Evolutionary conservation across 2,113 vertebrate species (phyloP).

Genomic region (Formicarius rufipectus): DNA sequence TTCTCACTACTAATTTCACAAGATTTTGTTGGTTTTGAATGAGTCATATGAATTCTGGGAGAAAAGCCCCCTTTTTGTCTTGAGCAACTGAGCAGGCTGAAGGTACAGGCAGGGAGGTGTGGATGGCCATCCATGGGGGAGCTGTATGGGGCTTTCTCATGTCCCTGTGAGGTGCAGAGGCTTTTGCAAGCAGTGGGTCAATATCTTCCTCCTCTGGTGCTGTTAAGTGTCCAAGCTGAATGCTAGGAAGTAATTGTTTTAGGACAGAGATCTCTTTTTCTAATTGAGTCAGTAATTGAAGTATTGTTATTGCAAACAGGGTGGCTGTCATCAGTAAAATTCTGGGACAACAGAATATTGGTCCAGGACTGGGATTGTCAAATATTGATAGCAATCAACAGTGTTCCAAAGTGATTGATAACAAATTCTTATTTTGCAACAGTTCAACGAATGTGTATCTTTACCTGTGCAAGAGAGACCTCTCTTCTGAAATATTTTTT

Average conservation of each 20-base stretch:
- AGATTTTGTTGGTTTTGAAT: rapidly evolving
- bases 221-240: not conserved
- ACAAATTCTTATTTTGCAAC: not conserved
- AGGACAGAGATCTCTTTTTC: not conserved
- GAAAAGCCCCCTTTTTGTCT: rapidly evolving
- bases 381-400: not conserved
- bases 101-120: not conserved
- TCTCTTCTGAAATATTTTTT: not conserved
- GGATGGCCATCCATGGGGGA: rapidly evolving
- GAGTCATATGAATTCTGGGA: rapidly evolving
- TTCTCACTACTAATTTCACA: not conserved
- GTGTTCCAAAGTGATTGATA: not conserved
- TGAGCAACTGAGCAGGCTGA: not conserved
- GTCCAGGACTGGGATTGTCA: not conserved
- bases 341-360: not conserved
- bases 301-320: not conserved
- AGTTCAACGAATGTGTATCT: not conserved
- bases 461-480: not conserved
- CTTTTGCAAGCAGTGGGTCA: rapidly evolving
- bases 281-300: not conserved
- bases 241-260: not conserved
- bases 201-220: not conserved
- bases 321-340: not conserved
- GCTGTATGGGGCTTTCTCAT: rapidly evolving
- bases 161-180: not conserved